Evolutionary conservation across 1,140 invertebrate species (phyloP).

Genomic region (Helicoverpa zea): DNA sequence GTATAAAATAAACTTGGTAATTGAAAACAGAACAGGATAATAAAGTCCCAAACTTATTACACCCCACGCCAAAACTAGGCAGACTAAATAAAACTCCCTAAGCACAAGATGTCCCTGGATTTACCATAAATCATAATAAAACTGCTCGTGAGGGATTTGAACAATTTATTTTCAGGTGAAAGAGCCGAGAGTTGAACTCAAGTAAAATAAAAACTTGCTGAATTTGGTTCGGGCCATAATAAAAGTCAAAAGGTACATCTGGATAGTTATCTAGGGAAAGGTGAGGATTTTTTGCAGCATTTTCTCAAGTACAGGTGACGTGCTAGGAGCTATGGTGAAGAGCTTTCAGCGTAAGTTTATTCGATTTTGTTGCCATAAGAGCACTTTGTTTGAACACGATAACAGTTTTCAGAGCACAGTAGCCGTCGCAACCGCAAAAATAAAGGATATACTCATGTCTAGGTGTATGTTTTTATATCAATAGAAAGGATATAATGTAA

Average conservation of each 20-base stretch:
- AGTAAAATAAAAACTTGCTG: conserved; percentile 41
- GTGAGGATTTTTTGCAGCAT: conserved; percentile 22
- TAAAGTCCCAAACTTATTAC: conserved; percentile 26
- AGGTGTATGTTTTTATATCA: background rate
- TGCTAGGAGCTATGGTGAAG: conserved; percentile 22
- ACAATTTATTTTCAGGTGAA: conserved; percentile 44
- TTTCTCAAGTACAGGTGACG: conserved; percentile 33
- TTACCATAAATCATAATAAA: conserved; percentile 48
- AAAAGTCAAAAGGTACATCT: conserved; percentile 28
- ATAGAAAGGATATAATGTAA: background rate
- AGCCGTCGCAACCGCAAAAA: background rate
- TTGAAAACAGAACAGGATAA: conserved; percentile 30
- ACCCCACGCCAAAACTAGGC: conserved; percentile 17
- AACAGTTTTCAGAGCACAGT: conserved; percentile 20
- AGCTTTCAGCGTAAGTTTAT: conserved; percentile 27
- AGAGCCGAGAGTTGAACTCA: conserved; percentile 31
- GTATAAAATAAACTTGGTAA: conserved; percentile 16
- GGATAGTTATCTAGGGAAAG: conserved; percentile 41
- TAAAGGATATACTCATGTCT: background rate
- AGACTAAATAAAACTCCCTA: conserved; percentile 32
- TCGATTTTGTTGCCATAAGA: conserved; percentile 36
- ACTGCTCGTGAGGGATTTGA: conserved; percentile 44
- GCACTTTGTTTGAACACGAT: conserved; percentile 32
- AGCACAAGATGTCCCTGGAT: conserved; percentile 24
- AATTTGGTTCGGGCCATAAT: conserved; percentile 29